Base-by-base conservation (phyloP, 1,140 invertebrate species). In the Kradibia gibbosae region DNA sequence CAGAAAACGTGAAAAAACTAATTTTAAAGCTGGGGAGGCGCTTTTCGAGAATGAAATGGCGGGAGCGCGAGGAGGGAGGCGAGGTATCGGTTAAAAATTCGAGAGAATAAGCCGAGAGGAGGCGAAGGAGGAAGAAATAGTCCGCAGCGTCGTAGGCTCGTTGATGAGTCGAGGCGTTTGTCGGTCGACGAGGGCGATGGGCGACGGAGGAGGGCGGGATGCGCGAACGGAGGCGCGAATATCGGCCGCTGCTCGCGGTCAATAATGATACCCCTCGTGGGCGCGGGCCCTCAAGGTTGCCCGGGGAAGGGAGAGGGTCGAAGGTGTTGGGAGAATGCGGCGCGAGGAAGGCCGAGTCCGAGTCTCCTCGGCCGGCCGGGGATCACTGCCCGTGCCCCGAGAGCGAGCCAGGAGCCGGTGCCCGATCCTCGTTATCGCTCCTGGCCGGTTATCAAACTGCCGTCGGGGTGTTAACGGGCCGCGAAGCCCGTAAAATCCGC, bases 381-480 rank as follows among this genome's bases (percentile, higher is more conserved):
- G 7, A 45, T 45, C 5, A 45, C 13, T 13, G 42, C 42, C 20
- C 3, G 22, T 11, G 50, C 15, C 13, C 10, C 50, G 50, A 65
- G 45, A 45, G 36, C 13, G 20, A 20, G 48, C 25, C 42, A 20
- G 70, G 36, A 53, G 28, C 7, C n/a, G 15, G 10, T 67, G 50
- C 65, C 80, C 70, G 65, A 31, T 57, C 70, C 78, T 85, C 83
- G 79, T 82, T 85, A 85, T 71, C 82, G 67, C 34, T 17, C 34
- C 17, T 1, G 0, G 28, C 55, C 34, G 72, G 80, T 75, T 82
- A 87, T 87, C 85, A 86, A 86, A 86, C 83, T 81, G 78, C 78
- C 83, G 81, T 85, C 79, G 72, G 83, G 79, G 84, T 87, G 86
- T 87, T 87, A 87, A 87, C 83, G 82, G 81, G 81, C 62, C 73